Evolutionary conservation across 2,113 vertebrate genomes (phyloP).

Genomic region (Cavia porcellus): DNA sequence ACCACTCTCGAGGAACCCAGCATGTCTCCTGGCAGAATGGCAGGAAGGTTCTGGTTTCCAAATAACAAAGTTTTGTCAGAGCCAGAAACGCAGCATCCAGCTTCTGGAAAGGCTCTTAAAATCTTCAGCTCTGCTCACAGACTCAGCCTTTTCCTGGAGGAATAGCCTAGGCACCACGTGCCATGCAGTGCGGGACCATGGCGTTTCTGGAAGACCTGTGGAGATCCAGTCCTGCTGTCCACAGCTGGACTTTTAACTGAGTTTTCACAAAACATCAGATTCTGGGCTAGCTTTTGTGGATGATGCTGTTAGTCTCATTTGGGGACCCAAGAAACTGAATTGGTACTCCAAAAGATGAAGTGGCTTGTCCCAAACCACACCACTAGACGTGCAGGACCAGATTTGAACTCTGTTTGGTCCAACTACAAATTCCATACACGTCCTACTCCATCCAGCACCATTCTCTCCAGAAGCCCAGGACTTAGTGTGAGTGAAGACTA

Average conservation of each 20-base stretch:
- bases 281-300: background rate
- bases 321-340: background rate
- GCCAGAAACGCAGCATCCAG: conserved; percentile 47
- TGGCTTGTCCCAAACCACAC: background rate
- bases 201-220: background rate
- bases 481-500: background rate
- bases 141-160: background rate
- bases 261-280: background rate
- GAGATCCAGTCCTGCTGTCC: background rate
- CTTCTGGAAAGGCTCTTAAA: background rate
- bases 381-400: background rate
- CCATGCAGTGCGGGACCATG: too few relatives aligned
- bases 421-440: background rate
- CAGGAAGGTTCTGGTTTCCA: conserved; percentile 72
- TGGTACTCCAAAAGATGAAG: background rate
- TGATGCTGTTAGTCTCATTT: background rate
- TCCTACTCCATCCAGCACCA: background rate
- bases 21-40: conserved; percentile 72
- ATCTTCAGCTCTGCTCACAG: background rate
- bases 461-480: background rate
- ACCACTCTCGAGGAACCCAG: conserved; percentile 74
- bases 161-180: background rate
- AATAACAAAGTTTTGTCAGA: conserved; percentile 79
- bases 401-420: background rate
- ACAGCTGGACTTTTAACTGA: background rate